Percentiles rank a stretch among this genome's conserved stretches.
These are phyloP conservation scores for Noctua fimbriata DNA, from an alignment of 2,888 invertebrate species.

Conservation along the genomic window DNA sequence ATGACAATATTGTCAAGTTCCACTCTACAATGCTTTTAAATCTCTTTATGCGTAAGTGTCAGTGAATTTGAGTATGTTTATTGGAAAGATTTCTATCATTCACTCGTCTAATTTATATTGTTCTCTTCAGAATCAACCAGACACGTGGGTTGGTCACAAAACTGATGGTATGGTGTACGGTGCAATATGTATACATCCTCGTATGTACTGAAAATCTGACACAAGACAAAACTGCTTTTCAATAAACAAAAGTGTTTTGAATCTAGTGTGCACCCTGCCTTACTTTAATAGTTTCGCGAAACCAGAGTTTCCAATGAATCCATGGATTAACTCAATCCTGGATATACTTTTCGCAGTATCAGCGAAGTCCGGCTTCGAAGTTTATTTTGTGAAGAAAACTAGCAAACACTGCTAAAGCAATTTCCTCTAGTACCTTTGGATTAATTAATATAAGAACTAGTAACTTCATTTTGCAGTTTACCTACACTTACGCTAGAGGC, in stretches of 20 bases:
- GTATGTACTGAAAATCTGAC: too few relatives aligned
- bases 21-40: too few relatives aligned
- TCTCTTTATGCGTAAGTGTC: neutral
- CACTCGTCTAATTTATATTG: too few relatives aligned
- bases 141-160: neutral
- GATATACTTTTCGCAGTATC: constrained; percentile 6
- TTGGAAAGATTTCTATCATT: neutral
- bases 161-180: neutral
- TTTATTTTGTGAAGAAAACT: constrained; percentile 22
- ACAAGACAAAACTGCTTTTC: neutral
- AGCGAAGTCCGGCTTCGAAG: neutral
- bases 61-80: neutral
- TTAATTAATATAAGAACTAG: constrained; percentile 27
- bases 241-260: neutral
- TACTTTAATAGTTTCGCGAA: neutral
- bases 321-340: constrained; percentile 6
- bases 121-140: too few relatives aligned
- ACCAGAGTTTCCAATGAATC: neutral
- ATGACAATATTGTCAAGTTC: too few relatives aligned
- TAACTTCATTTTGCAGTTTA: constrained; percentile 12
- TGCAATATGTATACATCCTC: too few relatives aligned
- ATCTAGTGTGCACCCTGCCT: neutral
- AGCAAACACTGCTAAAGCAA: constrained; percentile 24
- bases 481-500: neutral
- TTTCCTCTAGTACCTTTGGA: neutral